A percentile compares a stretch with the other conserved stretches of the same genome.
Conservation (phyloP, 2,888 invertebrate species). For the Barypeithes pellucidus region DNA sequence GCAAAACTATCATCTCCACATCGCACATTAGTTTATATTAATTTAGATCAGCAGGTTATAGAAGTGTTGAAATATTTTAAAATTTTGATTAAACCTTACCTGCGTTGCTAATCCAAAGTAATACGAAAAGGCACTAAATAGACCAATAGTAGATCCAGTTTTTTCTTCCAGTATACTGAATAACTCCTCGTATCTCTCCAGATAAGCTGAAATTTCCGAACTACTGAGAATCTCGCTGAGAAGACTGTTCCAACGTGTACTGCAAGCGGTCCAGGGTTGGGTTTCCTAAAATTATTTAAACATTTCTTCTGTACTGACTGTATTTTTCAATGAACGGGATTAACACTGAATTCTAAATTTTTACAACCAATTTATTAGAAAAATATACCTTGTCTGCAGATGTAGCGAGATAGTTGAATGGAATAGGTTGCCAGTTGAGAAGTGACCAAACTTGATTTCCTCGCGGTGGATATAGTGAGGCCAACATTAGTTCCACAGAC, state of each 20-base stretch:
- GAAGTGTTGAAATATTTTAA: too few relatives aligned
- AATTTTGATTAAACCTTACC: not conserved
- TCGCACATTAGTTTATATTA: too few relatives aligned
- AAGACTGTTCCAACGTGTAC: not conserved
- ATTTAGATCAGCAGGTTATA: too few relatives aligned
- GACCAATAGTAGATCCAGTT: not conserved
- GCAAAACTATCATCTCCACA: too few relatives aligned
- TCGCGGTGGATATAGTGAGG: slow-evolving; percentile 77
- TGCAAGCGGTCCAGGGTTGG: not conserved
- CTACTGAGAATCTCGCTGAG: not conserved
- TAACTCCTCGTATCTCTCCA: not conserved
- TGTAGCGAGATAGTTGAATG: not conserved
- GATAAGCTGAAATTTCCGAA: not conserved
- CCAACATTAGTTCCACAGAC: slow-evolving; percentile 78
- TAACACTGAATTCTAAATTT: too few relatives aligned
- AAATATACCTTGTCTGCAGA: slow-evolving; percentile 2
- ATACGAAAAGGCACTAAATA: not conserved
- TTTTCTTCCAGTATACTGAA: not conserved
- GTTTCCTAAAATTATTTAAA: slow-evolving; percentile 12
- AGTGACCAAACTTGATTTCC: slow-evolving; percentile 72
- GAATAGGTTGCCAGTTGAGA: slow-evolving; percentile 4
- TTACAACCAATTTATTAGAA: not conserved
- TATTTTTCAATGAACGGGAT: too few relatives aligned
- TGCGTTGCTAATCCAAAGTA: slow-evolving; percentile 15
- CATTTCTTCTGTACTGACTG: too few relatives aligned